Evolutionary conservation across 2,113 vertebrate genomes (phyloP).

Genomic region (Seriola dumerili): DNA sequence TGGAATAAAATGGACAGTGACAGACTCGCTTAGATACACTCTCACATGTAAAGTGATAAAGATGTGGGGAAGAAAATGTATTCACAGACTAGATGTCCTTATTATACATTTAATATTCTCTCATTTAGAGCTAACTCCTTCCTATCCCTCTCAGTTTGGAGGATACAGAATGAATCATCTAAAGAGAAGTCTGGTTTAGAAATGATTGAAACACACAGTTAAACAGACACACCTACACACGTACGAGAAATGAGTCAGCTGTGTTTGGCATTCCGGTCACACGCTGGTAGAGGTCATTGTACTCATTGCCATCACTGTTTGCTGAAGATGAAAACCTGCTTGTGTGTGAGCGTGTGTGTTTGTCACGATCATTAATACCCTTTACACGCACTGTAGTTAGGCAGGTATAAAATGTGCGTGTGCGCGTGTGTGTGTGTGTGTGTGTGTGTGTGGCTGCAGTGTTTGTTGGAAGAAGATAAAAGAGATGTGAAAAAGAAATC

Average conservation of each 20-base stretch:
- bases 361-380: background rate
- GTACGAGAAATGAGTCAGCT: background rate
- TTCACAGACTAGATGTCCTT: background rate
- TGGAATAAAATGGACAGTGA: background rate
- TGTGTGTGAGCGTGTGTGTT: background rate
- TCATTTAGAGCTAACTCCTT: background rate
- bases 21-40: background rate
- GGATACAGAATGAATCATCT: background rate
- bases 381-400: background rate
- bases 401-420: background rate
- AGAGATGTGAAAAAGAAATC: conserved; percentile 26
- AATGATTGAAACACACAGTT: background rate
- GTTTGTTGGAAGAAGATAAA: conserved; percentile 18
- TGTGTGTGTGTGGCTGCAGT: background rate
- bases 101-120: background rate
- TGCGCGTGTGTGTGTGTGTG: background rate
- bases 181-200: background rate
- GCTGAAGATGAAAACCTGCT: conserved; percentile 14
- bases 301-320: conserved; percentile 23
- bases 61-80: background rate
- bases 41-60: background rate
- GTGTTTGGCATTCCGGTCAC: conserved; percentile 35
- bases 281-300: conserved; percentile 26
- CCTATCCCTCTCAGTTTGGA: background rate
- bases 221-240: background rate